Conservation (phyloP, 2,797 vertebrate species). For the Thalassophryne amazonica region DNA sequence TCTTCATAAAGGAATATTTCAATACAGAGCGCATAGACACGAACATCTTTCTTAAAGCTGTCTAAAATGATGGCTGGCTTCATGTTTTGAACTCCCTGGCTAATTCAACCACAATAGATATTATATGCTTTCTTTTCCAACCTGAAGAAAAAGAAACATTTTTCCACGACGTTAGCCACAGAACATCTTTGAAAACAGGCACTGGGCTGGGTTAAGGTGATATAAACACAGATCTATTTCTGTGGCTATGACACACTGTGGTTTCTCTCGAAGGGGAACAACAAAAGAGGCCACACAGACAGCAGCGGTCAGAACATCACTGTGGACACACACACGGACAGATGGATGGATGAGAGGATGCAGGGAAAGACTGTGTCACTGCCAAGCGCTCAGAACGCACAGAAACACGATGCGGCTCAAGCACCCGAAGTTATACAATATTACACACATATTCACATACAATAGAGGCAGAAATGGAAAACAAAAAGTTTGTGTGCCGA, state of each 20-base stretch:
- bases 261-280: conserved; percentile 76
- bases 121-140: conserved; percentile 57
- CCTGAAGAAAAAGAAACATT: conserved; percentile 61
- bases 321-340: conserved; percentile 53
- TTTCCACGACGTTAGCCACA: conserved; percentile 64
- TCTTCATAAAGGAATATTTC: conserved; percentile 2
- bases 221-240: conserved; percentile 79
- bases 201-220: conserved; percentile 66
- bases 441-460: background rate
- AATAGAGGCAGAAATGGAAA: background rate
- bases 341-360: conserved; percentile 31
- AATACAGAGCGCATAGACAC: conserved; percentile 1
- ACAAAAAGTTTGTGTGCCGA: no score
- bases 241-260: conserved; percentile 75
- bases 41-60: conserved; percentile 6
- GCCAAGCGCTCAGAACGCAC: conserved; percentile 22
- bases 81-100: conserved; percentile 10
- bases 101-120: conserved; percentile 32
- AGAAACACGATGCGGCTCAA: conserved; percentile 19
- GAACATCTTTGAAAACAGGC: conserved; percentile 80
- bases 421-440: background rate
- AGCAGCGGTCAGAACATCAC: conserved; percentile 63
- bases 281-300: conserved; percentile 79
- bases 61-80: conserved; percentile 19
- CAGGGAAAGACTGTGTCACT: conserved; percentile 2